phyloP scores from a whole-genome alignment of 2,113 vertebrate species.

The Cyprinodon tularosa region DNA sequence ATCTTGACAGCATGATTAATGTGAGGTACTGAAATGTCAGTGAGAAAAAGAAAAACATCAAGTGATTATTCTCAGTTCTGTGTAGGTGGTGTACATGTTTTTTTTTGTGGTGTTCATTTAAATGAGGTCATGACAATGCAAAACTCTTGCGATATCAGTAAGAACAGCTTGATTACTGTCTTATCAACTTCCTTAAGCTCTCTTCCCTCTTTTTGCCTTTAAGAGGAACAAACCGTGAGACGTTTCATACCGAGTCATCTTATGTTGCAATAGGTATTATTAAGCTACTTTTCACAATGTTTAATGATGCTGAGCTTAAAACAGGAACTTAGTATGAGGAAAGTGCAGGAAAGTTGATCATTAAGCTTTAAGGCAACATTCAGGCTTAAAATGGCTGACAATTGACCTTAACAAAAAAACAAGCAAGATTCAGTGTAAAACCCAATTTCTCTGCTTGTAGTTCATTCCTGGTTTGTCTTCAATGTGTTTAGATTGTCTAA shows the following conservation, averaged over 20 bases:
- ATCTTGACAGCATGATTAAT: neutral
- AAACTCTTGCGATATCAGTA: slow-evolving; percentile 17
- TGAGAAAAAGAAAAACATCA: neutral
- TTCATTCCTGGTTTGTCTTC: no score
- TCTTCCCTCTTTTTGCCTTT: neutral
- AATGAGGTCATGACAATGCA: slow-evolving; percentile 30
- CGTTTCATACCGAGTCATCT: neutral
- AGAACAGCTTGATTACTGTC: slow-evolving; percentile 36
- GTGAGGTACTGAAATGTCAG: neutral
- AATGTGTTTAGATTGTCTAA: neutral
- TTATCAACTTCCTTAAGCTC: slow-evolving; percentile 16
- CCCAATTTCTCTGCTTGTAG: no score
- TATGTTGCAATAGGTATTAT: neutral
- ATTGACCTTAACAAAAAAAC: no score
- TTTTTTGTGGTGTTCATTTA: neutral
- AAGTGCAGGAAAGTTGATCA: neutral
- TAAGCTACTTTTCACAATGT: neutral
- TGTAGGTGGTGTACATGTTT: neutral
- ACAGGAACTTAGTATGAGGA: neutral
- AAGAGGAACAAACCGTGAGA: slow-evolving; percentile 2
- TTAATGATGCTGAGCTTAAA: neutral
- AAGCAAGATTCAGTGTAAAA: no score
- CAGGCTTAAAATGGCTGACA: no score
- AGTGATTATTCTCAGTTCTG: no score
- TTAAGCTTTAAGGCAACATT: no score